These are phyloP conservation scores for Sebastes taczanowskii DNA, from an alignment of 2,797 vertebrate species.

Conservation along the genomic window DNA sequence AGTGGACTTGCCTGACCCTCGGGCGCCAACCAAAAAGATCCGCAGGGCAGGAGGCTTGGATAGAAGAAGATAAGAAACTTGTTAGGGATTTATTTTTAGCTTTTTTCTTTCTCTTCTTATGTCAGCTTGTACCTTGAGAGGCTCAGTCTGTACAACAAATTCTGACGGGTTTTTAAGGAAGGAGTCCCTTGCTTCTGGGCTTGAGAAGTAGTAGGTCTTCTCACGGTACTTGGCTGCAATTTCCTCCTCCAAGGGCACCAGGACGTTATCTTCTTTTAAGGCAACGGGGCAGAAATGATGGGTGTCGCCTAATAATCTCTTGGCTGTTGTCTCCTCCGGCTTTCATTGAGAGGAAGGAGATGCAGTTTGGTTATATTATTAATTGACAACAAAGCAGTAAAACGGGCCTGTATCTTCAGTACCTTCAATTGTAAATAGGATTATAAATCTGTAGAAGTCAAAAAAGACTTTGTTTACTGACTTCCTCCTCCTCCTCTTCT, in stretches of 20 bases:
- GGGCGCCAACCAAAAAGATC: slow-evolving; percentile 86
- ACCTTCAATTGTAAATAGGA: neutral
- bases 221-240: slow-evolving; percentile 89
- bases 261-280: slow-evolving; percentile 86
- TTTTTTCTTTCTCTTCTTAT: neutral
- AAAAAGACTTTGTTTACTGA: slow-evolving; percentile 32
- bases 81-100: neutral
- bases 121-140: slow-evolving; percentile 84
- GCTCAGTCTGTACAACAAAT: slow-evolving; percentile 83
- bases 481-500: slow-evolving; percentile 52
- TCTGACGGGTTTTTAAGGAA: slow-evolving; percentile 86
- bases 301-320: slow-evolving; percentile 88
- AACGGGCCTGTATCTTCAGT: neutral
- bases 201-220: slow-evolving; percentile 90
- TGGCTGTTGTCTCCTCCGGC: slow-evolving; percentile 79
- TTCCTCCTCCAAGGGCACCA: slow-evolving; percentile 83
- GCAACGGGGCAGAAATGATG: slow-evolving; percentile 92
- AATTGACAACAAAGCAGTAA: neutral
- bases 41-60: slow-evolving; percentile 89
- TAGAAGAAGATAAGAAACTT: neutral
- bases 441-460: neutral
- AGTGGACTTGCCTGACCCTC: slow-evolving; percentile 90
- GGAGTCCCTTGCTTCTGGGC: slow-evolving; percentile 80
- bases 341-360: slow-evolving; percentile 49
- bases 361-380: neutral